phyloP scores from a whole-genome alignment of 53 echinoderm and acorn worm species.

The Antedon mediterranea region DNA sequence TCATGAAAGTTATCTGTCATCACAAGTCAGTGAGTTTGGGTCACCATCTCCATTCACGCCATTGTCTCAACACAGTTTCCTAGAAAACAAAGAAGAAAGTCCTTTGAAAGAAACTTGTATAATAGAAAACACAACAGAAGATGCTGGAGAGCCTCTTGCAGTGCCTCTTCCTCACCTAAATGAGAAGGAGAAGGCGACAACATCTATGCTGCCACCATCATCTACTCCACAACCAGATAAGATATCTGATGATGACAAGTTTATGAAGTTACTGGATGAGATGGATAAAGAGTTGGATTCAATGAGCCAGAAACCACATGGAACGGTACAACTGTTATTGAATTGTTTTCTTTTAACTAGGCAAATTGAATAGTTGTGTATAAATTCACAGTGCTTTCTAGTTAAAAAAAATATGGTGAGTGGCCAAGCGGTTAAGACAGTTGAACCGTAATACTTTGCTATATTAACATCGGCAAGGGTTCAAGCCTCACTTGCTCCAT shows the following conservation, averaged over 20 bases:
- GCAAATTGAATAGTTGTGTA: too few species aligned
- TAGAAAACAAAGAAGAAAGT: background rate
- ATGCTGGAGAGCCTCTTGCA: background rate
- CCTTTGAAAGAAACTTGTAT: background rate
- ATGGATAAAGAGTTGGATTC: slow-evolving; percentile 21
- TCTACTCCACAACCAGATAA: slow-evolving; percentile 14
- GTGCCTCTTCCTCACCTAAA: background rate
- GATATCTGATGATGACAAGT: slow-evolving; percentile 28
- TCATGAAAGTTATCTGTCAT: slow-evolving; percentile 75
- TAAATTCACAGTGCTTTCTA: too few species aligned
- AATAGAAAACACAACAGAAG: background rate
- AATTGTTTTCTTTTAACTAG: too few species aligned
- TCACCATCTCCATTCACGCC: slow-evolving; percentile 65
- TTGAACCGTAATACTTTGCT: too few species aligned
- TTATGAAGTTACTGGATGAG: slow-evolving; percentile 36
- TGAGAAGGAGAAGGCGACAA: background rate
- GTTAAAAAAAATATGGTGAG: too few species aligned
- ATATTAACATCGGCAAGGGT: too few species aligned
- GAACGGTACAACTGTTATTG: background rate
- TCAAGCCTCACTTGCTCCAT: too few species aligned
- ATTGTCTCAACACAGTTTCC: background rate
- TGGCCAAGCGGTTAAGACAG: too few species aligned
- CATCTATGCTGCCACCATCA: slow-evolving; percentile 57
- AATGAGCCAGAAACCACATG: background rate
- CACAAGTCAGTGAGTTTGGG: slow-evolving; percentile 55